Conservation (phyloP, 2,888 invertebrate species). For the Plemyria rubiginata region DNA sequence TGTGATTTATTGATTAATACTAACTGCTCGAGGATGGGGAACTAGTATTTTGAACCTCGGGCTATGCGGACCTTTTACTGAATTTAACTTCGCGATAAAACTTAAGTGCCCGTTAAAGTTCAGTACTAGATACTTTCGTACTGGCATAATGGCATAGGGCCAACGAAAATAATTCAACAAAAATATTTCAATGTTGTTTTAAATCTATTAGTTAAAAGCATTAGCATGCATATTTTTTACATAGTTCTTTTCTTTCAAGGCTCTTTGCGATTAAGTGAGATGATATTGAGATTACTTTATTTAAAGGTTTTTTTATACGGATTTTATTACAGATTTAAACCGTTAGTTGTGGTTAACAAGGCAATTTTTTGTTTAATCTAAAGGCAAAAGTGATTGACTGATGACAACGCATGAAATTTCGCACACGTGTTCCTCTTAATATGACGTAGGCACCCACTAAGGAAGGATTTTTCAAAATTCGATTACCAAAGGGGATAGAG, state of each 20-base stretch:
- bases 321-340: too few species aligned
- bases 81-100: slow-evolving; percentile 45
- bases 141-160: slow-evolving; percentile 41
- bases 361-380: too few species aligned
- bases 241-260: slow-evolving; percentile 13
- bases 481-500: too few species aligned
- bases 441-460: too few species aligned
- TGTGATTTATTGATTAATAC: slow-evolving; percentile 58
- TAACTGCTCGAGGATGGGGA: slow-evolving; percentile 31
- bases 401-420: too few species aligned
- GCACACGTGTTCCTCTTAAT: too few species aligned
- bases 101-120: slow-evolving; percentile 36
- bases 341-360: too few species aligned
- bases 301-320: too few species aligned
- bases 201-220: slow-evolving; percentile 36
- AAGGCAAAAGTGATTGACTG: too few species aligned
- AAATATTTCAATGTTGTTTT: slow-evolving; percentile 36
- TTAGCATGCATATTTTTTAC: slow-evolving; percentile 28
- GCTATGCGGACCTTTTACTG: slow-evolving; percentile 33
- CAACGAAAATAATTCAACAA: slow-evolving; percentile 36
- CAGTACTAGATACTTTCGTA: slow-evolving; percentile 35
- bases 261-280: neutral
- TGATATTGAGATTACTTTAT: neutral
- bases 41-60: slow-evolving; percentile 34
- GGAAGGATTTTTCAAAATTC: too few species aligned